Percentiles rank a stretch among this genome's conserved stretches.
Evolutionary conservation across 2,888 invertebrate species (phyloP).

Genomic region (Schizaphis graminum): DNA sequence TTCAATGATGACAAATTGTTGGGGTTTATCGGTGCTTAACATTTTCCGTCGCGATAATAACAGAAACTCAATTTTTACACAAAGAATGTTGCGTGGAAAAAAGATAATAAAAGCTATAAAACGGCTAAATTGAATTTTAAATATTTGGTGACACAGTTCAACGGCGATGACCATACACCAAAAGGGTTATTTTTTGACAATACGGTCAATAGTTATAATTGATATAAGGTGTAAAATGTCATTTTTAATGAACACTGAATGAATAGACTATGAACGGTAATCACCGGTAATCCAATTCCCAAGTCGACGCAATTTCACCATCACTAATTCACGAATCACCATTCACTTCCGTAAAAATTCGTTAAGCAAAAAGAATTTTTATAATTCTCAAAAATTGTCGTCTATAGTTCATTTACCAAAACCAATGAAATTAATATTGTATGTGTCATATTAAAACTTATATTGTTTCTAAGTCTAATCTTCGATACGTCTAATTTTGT

Average conservation of each 20-base stretch:
- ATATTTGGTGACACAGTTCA: not conserved
- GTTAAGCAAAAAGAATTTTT: not conserved
- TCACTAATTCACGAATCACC: too few species aligned
- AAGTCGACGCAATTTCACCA: not conserved
- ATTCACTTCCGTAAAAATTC: not conserved
- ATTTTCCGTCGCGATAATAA: not conserved
- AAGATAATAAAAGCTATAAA: not conserved
- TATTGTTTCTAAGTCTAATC: too few species aligned
- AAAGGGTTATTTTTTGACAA: not conserved
- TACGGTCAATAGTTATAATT: not conserved
- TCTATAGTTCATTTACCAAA: slow-evolving; percentile 9
- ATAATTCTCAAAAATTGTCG: slow-evolving; percentile 13
- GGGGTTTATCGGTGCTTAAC: not conserved
- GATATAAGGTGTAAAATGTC: not conserved
- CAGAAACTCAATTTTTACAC: not conserved
- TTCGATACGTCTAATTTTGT: too few species aligned
- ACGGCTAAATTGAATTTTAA: not conserved
- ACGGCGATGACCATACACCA: not conserved
- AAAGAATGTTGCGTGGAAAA: not conserved
- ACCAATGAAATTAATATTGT: slow-evolving; percentile 34
- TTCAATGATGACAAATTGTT: not conserved
- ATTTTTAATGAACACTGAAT: not conserved
- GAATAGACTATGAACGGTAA: not conserved
- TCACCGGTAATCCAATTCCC: slow-evolving; percentile 41
- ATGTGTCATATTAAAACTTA: too few species aligned